Conservation (phyloP, 2,888 invertebrate genomes). For the Amblyteles armatorius region DNA sequence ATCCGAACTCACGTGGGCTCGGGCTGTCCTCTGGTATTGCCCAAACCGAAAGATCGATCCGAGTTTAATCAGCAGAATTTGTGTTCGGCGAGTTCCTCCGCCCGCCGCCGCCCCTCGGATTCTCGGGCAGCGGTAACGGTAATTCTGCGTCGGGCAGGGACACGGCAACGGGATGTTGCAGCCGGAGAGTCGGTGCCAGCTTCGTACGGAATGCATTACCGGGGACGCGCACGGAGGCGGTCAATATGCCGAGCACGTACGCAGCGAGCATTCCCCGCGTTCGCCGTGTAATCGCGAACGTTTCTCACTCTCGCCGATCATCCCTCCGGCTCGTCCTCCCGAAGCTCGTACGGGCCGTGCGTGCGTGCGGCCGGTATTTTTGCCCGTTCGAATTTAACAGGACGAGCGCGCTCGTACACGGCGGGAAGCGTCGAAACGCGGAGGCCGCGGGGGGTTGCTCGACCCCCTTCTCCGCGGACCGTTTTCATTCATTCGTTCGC, state of each 20-base stretch:
- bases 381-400: constrained; percentile 36
- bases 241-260: constrained; percentile 68
- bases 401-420: not conserved
- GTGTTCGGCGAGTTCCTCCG: not conserved
- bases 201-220: constrained; percentile 68
- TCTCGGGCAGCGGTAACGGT: not conserved
- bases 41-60: not conserved
- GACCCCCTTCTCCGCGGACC: constrained; percentile 31
- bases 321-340: not conserved
- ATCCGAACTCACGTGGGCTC: no score
- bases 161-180: not conserved
- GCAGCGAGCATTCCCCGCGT: constrained; percentile 49
- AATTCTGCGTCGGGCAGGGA: constrained; percentile 17
- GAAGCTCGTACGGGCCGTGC: not conserved
- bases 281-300: constrained; percentile 57
- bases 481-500: constrained; percentile 51
- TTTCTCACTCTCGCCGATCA: constrained; percentile 56
- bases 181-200: constrained; percentile 21
- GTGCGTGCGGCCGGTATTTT: constrained; percentile 11
- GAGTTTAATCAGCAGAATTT: not conserved
- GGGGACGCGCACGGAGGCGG: constrained; percentile 49
- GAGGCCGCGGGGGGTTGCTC: constrained; percentile 16
- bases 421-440: constrained; percentile 26
- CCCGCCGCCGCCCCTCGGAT: not conserved
- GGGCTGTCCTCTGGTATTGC: no score